Evolutionary conservation across 2,113 vertebrate genomes (phyloP), one percentile per base, ranked within the genome.

Genomic region (Cnemophilus loriae): DNA sequence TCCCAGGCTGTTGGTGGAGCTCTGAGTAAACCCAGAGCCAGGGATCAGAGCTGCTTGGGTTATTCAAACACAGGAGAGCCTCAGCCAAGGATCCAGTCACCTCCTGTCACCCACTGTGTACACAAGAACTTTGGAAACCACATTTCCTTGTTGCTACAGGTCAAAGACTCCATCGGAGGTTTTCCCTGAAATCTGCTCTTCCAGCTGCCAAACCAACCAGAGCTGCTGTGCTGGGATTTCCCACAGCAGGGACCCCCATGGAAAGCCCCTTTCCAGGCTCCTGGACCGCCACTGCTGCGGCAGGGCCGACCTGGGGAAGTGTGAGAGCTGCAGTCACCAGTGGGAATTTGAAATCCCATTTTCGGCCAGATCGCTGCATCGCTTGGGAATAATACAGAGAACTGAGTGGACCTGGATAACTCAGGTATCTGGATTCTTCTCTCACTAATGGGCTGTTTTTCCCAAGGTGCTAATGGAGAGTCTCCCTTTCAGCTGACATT

Each of bases 61-160:
- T 47, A 35, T 9, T 14, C 4, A 52, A 90, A 64, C 23, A 32
- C 10, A 57, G 49, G 13, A 79, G 77, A 52, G 27, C 50, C 57
- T 13, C 37, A 26, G 81, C 56, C 95, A 81, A 70, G 15, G 39
- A 46, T 32, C 41, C 67, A 33, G 53, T 24, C 87, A n/a, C 92
- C 81, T 87, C 55, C 83, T 2, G 20, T 60, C 95, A 80, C 8
- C 50, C 12, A 4, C 70, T 92, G 83, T 39, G 79, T 65, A 83
- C 83, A 77, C 50, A 83, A 77, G 67, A 5, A 6, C 76, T 76
- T 26, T 85, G 92, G 44, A 71, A 91, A 80, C 2, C 8, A 20
- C 8, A 61, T 53, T 96, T 95, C 95, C 95, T 89, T 13, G 47
- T 95, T 53, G 89, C 87, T 37, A 10, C 57, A 57, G 73, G 64